These are phyloP conservation scores for Trileptium ribeirensis DNA, from an alignment of 2,888 invertebrate genomes.

Conservation along the genomic window DNA sequence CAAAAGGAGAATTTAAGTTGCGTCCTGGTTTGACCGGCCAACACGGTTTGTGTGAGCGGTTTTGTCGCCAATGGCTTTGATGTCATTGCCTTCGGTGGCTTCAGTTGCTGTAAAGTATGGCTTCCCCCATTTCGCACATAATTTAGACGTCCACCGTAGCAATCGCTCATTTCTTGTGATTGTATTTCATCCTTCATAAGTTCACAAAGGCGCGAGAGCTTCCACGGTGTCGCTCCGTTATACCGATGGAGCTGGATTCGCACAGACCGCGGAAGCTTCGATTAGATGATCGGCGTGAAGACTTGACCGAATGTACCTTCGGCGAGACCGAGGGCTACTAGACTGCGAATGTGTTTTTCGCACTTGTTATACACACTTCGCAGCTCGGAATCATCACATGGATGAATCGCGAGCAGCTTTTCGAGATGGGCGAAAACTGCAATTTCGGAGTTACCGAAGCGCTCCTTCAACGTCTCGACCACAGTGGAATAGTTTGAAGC, in stretches of 20 bases:
- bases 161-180: background rate
- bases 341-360: slow-evolving; percentile 13
- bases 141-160: no score
- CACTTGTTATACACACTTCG: no score
- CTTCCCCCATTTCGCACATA: no score
- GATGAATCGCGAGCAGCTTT: background rate
- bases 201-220: background rate
- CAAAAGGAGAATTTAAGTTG: background rate
- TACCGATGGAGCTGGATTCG: background rate
- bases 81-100: no score
- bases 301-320: background rate
- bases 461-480: background rate
- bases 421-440: background rate
- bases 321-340: background rate
- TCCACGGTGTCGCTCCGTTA: background rate
- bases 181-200: background rate
- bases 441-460: background rate
- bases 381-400: background rate
- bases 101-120: no score
- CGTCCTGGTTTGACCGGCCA: no score
- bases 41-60: no score
- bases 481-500: background rate
- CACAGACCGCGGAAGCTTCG: background rate
- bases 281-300: slow-evolving; percentile 3
- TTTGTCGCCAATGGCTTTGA: no score